phyloP scores from a whole-genome alignment of 1,140 invertebrate genomes.

The Zaprionus nigranus region DNA sequence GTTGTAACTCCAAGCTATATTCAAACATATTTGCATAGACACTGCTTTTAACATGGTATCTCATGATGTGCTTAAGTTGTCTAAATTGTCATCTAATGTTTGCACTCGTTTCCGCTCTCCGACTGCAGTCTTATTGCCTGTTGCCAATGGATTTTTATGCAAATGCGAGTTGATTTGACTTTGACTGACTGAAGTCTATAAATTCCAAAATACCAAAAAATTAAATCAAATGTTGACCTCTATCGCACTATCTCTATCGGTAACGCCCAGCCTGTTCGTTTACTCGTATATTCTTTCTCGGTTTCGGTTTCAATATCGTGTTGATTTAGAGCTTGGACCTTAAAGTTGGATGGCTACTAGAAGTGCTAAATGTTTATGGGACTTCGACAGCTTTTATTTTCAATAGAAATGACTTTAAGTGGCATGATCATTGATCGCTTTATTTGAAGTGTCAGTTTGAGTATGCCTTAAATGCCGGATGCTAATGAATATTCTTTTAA shows the following conservation, averaged over 20 bases:
- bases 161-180: slow-evolving; percentile 21
- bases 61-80: neutral
- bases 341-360: slow-evolving; percentile 34
- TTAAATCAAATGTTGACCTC: slow-evolving; percentile 33
- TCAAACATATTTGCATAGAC: slow-evolving; percentile 27
- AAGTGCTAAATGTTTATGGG: slow-evolving; percentile 70
- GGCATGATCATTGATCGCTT: slow-evolving; percentile 32
- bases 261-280: slow-evolving; percentile 39
- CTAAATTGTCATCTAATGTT: slow-evolving; percentile 6
- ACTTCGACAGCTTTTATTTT: slow-evolving; percentile 27
- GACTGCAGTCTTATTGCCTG: slow-evolving; percentile 20
- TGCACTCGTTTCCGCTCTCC: slow-evolving; percentile 27
- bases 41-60: slow-evolving; percentile 11
- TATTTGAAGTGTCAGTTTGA: slow-evolving; percentile 12
- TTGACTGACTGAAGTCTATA: slow-evolving; percentile 16
- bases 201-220: slow-evolving; percentile 10
- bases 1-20: neutral
- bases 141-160: slow-evolving; percentile 15
- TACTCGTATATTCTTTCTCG: slow-evolving; percentile 10
- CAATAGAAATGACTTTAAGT: slow-evolving; percentile 43
- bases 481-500: neutral
- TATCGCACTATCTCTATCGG: neutral
- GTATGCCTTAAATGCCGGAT: slow-evolving; percentile 9
- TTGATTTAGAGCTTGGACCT: slow-evolving; percentile 42
- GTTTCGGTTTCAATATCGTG: slow-evolving; percentile 22